Evolutionary conservation across 1,140 invertebrate species (phyloP), one percentile per base, ranked within the genome.

Genomic region (silkworm (Bombyx mori)): DNA sequence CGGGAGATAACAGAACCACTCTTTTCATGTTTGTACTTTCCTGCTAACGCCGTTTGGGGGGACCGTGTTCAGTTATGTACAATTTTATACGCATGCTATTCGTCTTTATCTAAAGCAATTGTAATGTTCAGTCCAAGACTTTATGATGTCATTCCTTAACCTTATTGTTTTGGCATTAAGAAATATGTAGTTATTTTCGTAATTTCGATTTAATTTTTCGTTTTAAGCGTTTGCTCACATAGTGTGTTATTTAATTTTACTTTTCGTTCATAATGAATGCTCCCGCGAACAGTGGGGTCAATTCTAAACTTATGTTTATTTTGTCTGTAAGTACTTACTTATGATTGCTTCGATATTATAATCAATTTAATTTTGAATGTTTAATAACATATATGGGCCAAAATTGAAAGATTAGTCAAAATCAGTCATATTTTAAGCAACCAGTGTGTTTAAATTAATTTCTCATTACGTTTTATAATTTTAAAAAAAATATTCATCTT

Each of bases 321-420:
- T 70, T 63, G 58, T 63, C 56, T 70, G 60, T 75, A 70, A 62
- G 70, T 75, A 75, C 68, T 73, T 73, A 72, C 42, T 51, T 51
- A 51, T 8, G 26, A 51, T 51, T 51, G 26, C 42, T 35, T 51
- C 50, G 42, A 18, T 18, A 49, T 49, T 49, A 7, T 61, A 66
- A 66, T 76, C 47, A 62, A 48, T 60, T 61, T 69, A 54, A 68
- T 69, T 65, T 71, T 66, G 52, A 65, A 66, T 66, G 69, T 68
- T 62, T 69, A 72, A 69, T 71, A 74, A 69, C 73, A 82, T 80
- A 77, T 65, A 74, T 63, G 75, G 82, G 81, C 82, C 82, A 86
- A 86, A 86, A 77, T 80, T 81, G 71, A 76, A 57, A 73, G 61
- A 60, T 67, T 85, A 86, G 80, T 86, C 80, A 85, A 70, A 77